phyloP scores from a whole-genome alignment of 1,140 invertebrate species.

The Mamestra configurata region DNA sequence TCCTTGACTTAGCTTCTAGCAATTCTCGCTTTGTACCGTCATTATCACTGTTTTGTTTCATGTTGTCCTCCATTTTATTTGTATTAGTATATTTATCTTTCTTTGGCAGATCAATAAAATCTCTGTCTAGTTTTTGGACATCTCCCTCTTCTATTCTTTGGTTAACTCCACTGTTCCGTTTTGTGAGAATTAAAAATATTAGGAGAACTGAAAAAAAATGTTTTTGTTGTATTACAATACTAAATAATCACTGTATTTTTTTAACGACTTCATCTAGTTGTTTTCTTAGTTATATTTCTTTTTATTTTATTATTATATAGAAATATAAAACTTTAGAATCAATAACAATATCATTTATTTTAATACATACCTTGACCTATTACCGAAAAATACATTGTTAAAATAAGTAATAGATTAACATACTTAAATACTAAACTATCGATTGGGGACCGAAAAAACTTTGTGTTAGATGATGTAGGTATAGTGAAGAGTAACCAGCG shows the following conservation, averaged over 20 bases:
- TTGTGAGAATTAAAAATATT: slow-evolving; percentile 75
- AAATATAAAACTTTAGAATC: too few relatives aligned
- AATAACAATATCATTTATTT: background rate
- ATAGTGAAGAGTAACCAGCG: background rate
- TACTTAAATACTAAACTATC: background rate
- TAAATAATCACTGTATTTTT: too few relatives aligned
- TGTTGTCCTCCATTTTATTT: slow-evolving; percentile 62
- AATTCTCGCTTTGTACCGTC: slow-evolving; percentile 87
- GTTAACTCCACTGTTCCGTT: slow-evolving; percentile 64
- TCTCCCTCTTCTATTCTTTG: slow-evolving; percentile 71
- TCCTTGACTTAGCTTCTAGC: slow-evolving; percentile 89
- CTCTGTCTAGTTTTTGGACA: slow-evolving; percentile 65
- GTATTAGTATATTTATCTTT: slow-evolving; percentile 62
- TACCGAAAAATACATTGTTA: background rate
- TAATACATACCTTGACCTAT: background rate
- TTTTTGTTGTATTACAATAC: too few relatives aligned
- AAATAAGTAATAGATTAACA: background rate
- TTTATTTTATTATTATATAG: too few relatives aligned
- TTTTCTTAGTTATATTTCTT: too few relatives aligned
- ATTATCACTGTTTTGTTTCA: slow-evolving; percentile 61
- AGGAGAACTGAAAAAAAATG: slow-evolving; percentile 73
- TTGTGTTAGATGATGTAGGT: background rate
- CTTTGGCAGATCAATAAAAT: slow-evolving; percentile 73
- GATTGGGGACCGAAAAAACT: background rate
- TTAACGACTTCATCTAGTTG: too few relatives aligned